phyloP scores from a whole-genome alignment of 2,113 vertebrate genomes.

The Microtus pennsylvanicus region DNA sequence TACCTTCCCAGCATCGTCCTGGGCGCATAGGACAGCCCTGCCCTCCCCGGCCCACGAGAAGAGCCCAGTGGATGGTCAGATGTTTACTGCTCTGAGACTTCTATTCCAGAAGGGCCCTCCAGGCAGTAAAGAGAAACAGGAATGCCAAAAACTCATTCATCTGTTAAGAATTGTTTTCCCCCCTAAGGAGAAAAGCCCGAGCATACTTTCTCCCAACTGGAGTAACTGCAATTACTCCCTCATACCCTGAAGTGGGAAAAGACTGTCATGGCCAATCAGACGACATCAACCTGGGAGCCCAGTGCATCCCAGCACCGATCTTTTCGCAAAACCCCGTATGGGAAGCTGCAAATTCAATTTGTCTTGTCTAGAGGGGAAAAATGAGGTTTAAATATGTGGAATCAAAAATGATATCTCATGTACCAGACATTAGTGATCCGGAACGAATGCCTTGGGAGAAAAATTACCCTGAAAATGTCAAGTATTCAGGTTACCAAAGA shows the following conservation, averaged over 20 bases:
- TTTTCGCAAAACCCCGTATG: constrained; percentile 51
- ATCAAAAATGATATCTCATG: constrained; percentile 65
- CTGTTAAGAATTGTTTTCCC: constrained; percentile 54
- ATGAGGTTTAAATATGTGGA: constrained; percentile 74
- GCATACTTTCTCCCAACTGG: constrained; percentile 64
- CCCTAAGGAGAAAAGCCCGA: constrained; percentile 55
- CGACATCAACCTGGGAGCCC: constrained; percentile 32
- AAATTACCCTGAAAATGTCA: constrained; percentile 66
- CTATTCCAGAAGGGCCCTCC: constrained; percentile 43
- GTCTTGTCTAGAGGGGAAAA: constrained; percentile 69
- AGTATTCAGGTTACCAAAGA: constrained; percentile 63
- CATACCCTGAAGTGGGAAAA: background rate
- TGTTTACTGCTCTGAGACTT: background rate
- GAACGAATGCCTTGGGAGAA: constrained; percentile 60
- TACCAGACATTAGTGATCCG: constrained; percentile 57
- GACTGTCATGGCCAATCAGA: constrained; percentile 38
- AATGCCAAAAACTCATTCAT: constrained; percentile 39
- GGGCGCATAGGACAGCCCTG: background rate
- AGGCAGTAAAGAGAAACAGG: constrained; percentile 13
- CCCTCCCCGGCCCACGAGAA: accelerated
- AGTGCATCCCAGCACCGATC: constrained; percentile 31
- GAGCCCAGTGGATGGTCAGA: background rate
- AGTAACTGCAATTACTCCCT: constrained; percentile 11
- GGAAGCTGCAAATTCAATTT: constrained; percentile 74
- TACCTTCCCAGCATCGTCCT: background rate